Evolutionary conservation across 2,888 invertebrate species (phyloP).

Genomic region (Schizaphis graminum): DNA sequence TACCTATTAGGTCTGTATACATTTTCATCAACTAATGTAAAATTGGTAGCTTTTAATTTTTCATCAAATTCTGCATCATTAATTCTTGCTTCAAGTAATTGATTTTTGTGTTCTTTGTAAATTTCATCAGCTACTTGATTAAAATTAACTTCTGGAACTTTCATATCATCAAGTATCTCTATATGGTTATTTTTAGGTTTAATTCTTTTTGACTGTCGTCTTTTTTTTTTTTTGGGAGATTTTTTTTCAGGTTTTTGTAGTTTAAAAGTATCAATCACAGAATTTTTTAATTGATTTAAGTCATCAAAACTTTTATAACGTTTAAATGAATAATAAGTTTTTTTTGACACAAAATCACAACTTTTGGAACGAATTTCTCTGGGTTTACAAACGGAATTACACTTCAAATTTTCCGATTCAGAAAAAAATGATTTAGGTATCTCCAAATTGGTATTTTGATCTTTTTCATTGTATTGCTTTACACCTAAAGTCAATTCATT

Average conservation of each 20-base stretch:
- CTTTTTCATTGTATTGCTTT: background rate
- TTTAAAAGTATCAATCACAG: background rate
- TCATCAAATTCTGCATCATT: constrained; percentile 58
- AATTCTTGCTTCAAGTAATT: constrained; percentile 38
- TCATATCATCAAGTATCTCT: constrained; percentile 50
- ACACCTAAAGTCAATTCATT: background rate
- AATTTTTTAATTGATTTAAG: background rate
- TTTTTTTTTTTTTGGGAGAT: background rate
- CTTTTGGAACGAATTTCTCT: constrained; percentile 51
- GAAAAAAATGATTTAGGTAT: background rate
- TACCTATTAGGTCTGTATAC: constrained; percentile 55
- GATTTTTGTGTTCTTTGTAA: constrained; percentile 48
- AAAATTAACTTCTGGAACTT: constrained; percentile 51
- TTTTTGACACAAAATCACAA: constrained; percentile 3
- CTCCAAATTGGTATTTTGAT: background rate
- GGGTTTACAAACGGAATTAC: background rate
- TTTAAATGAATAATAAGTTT: constrained; percentile 18
- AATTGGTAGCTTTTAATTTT: constrained; percentile 48
- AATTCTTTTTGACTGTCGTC: constrained; percentile 59
- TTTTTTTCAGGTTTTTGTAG: background rate
- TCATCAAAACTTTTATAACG: constrained; percentile 25
- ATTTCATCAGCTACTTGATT: constrained; percentile 30
- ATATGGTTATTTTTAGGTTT: constrained; percentile 32
- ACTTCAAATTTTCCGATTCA: background rate
- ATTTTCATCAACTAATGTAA: constrained; percentile 59